These are phyloP conservation scores for Triplophysa bombifrons DNA, from an alignment of 2,797 vertebrate genomes.

Conservation along the genomic window DNA sequence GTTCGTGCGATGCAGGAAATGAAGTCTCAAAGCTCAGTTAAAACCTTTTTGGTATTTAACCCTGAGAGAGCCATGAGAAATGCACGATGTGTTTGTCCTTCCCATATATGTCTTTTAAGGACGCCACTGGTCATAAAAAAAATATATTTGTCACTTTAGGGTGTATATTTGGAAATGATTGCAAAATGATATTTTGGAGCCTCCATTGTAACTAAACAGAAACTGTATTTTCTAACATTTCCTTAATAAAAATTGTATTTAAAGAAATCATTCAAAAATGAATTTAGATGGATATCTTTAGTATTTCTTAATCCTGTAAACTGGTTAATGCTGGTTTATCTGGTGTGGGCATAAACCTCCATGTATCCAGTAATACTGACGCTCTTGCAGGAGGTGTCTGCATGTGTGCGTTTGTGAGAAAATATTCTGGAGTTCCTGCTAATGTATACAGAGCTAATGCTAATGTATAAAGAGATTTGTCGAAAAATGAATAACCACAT, in stretches of 20 bases:
- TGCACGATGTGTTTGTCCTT: not conserved
- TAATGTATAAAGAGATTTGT: conserved; percentile 60
- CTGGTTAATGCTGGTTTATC: conserved; percentile 11
- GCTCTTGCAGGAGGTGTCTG: conserved; percentile 50
- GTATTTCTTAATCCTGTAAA: not conserved
- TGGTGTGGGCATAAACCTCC: conserved; percentile 40
- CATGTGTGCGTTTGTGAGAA: conserved; percentile 44
- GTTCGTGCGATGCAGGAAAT: conserved; percentile 45
- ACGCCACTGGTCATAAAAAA: not conserved
- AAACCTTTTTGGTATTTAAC: conserved; percentile 31
- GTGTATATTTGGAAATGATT: too few relatives aligned
- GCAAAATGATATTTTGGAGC: too few relatives aligned
- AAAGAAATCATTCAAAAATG: too few relatives aligned
- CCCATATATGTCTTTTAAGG: not conserved
- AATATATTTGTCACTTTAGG: too few relatives aligned
- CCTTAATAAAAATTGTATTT: too few relatives aligned
- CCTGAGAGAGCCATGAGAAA: not conserved
- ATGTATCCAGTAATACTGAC: conserved; percentile 47
- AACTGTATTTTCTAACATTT: too few relatives aligned
- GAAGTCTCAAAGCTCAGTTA: conserved; percentile 1
- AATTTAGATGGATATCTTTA: too few relatives aligned
- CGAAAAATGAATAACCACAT: conserved; percentile 57
- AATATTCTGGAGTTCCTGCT: conserved; percentile 55
- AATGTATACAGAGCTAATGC: conserved; percentile 56
- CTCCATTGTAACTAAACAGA: too few relatives aligned